Evolutionary conservation across 2,797 vertebrate species (phyloP), one percentile per base, ranked within the genome.

Genomic region (Acanthornis magna): DNA sequence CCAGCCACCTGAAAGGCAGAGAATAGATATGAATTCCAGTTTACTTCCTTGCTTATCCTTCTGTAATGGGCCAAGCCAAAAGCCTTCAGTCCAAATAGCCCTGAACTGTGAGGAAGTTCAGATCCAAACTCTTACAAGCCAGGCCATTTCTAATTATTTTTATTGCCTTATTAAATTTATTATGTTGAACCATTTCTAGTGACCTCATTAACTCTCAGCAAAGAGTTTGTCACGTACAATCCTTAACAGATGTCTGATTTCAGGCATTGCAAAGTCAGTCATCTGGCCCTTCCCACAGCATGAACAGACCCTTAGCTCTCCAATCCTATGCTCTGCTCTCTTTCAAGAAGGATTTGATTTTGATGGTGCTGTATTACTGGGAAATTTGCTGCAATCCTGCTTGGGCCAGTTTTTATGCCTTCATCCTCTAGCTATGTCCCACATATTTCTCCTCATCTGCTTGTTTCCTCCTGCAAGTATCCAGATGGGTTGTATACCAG

Each of bases 201-300:
- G 89, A 96, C 91, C 89, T 96, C 91, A 92, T 95, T 95, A 90
- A 82, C 82, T 95, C 81, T 78, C 91, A 85, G 73, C 61, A 89
- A 93, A 91, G 74, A 45, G 71, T 95, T 95, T 96, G 88, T 96
- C 95, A 88, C n/a, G 9, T 95, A 90, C 85, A 92, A 88, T 94
- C 83, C 42, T 95, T 96, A 96, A 88, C 95, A 96, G 95, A 95
- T 94, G 95, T 94, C 74, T 95, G 95, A 94, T 93, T 95, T 95
- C 82, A 95, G 74, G 61, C 87, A 78, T 34, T 71, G 76, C 7
- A 11, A 65, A 95, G 54, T 84, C 86, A 91, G 36, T 95, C 82
- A 89, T 89, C 54, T 85, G 68, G 72, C 70, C 65, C 27, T 91
- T 81, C 83, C 94, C 73, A 50, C 51, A 80, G 60, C 55, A 78